A percentile compares a stretch with the other conserved stretches of the same genome.
Evolutionary conservation across 64 coral and sea anemone genomes (phyloP).

Genomic region (Dendronephthya gigantea): DNA sequence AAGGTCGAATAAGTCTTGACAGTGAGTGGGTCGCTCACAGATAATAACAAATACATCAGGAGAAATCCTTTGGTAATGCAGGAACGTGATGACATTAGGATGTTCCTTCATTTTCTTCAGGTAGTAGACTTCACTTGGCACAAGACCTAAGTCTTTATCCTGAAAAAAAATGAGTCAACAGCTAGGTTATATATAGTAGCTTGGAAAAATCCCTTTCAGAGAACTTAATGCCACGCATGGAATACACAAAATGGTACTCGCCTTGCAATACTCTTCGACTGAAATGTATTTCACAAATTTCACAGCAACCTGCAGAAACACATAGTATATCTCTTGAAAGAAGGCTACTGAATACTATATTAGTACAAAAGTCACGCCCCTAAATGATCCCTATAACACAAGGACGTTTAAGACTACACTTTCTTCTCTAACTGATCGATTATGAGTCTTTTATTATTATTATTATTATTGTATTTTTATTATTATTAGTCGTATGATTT

Average conservation of each 20-base stretch:
- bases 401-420: too few species aligned
- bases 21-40: neutral
- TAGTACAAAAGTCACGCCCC: too few species aligned
- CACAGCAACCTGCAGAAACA: neutral
- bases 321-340: neutral
- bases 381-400: too few species aligned
- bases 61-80: neutral
- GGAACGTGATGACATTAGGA: neutral
- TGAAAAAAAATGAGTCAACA: too few species aligned
- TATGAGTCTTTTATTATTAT: too few species aligned
- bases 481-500: neutral
- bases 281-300: neutral
- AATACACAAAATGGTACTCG: neutral
- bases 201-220: too few species aligned
- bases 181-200: too few species aligned
- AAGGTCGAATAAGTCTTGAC: neutral
- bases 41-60: neutral
- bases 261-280: neutral
- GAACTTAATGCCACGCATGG: too few species aligned
- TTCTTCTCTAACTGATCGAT: too few species aligned
- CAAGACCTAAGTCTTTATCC: neutral
- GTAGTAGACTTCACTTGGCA: neutral
- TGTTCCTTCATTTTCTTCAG: neutral
- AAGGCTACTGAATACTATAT: too few species aligned
- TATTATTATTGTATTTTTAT: too few species aligned